phyloP scores from a whole-genome alignment of 2,888 invertebrate species.

The Cosmia pyralina region DNA sequence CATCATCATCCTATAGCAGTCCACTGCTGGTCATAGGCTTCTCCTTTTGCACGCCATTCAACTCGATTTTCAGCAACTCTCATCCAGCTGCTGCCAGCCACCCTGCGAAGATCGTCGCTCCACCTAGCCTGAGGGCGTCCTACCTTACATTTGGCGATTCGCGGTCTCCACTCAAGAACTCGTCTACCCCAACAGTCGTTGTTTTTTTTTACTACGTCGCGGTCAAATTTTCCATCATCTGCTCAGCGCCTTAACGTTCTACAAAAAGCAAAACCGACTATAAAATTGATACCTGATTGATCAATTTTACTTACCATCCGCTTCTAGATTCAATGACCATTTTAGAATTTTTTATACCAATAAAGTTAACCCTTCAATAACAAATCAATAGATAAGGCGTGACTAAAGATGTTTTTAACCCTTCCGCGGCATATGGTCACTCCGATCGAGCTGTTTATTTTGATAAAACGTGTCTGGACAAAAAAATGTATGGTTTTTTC shows the following conservation, averaged over 20 bases:
- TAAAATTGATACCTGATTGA: slow-evolving; percentile 35
- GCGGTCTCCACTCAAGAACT: too few species aligned
- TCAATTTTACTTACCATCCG: slow-evolving; percentile 43
- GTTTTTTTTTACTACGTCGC: too few species aligned
- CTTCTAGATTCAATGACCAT: slow-evolving; percentile 22
- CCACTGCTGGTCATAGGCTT: too few species aligned
- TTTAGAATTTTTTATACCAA: slow-evolving; percentile 54
- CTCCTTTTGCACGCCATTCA: too few species aligned
- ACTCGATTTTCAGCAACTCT: too few species aligned
- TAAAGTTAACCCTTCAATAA: slow-evolving; percentile 65
- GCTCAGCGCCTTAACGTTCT: neutral
- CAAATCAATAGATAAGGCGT: slow-evolving; percentile 80
- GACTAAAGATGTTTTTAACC: slow-evolving; percentile 74
- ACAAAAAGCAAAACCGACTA: slow-evolving; percentile 8
- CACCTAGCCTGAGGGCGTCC: too few species aligned
- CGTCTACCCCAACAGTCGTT: too few species aligned
- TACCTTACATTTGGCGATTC: too few species aligned
- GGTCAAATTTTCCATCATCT: too few species aligned
- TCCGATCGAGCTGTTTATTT: slow-evolving; percentile 65
- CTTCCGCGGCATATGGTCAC: slow-evolving; percentile 77
- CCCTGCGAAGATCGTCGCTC: too few species aligned
- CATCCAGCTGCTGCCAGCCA: too few species aligned
- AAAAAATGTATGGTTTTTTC: slow-evolving; percentile 66
- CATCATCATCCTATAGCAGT: too few species aligned
- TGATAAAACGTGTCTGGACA: slow-evolving; percentile 72